Conservation (phyloP, 2,888 invertebrate species). For the Cantharis rufa region DNA sequence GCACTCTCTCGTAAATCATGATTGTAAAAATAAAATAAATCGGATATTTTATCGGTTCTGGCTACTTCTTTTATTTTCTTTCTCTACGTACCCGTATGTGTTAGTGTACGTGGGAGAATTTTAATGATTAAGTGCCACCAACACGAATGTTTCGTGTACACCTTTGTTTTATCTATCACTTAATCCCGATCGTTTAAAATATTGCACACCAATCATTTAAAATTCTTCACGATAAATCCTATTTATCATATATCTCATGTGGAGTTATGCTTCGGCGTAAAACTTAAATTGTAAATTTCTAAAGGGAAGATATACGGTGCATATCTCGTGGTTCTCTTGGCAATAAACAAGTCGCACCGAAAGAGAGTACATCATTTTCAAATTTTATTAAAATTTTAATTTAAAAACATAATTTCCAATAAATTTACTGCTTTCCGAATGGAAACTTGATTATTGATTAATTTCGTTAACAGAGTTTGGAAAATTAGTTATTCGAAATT, state of each 20-base stretch:
- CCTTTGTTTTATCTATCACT: background rate
- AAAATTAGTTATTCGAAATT: background rate
- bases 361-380: background rate
- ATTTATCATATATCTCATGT: background rate
- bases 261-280: background rate
- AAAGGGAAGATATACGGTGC: background rate
- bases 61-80: background rate
- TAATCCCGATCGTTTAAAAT: background rate
- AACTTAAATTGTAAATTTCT: background rate
- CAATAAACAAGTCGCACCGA: background rate
- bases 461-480: background rate
- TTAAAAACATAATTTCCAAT: background rate
- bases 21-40: background rate
- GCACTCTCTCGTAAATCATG: slow-evolving; percentile 3
- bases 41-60: background rate
- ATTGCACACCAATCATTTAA: background rate
- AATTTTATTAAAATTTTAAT: background rate
- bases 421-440: background rate
- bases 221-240: background rate
- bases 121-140: background rate
- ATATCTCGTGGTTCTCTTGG: background rate
- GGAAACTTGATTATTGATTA: background rate
- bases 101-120: background rate
- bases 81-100: background rate
- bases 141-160: background rate